phyloP scores from a whole-genome alignment of 2,888 invertebrate species.

The Synanthedon myopaeformis region DNA sequence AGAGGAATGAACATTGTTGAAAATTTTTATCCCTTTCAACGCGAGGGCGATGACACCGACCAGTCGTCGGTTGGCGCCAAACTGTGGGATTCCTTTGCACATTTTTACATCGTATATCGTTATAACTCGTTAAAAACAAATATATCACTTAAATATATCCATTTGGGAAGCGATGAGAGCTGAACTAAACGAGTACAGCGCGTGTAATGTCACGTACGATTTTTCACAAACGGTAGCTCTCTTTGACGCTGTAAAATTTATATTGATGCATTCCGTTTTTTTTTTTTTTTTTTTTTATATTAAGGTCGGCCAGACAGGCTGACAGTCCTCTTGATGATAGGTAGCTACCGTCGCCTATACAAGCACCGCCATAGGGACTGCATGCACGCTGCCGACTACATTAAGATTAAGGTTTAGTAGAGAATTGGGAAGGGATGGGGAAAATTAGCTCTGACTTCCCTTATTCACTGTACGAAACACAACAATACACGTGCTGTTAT shows the following conservation, averaged over 20 bases:
- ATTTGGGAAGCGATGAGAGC: slow-evolving; percentile 4
- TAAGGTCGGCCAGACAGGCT: too few species aligned
- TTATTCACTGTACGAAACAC: too few species aligned
- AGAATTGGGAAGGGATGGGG: too few species aligned
- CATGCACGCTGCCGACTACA: too few species aligned
- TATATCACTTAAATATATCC: slow-evolving; percentile 8
- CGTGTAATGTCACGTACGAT: background rate
- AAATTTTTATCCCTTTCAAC: background rate
- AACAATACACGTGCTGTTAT: too few species aligned
- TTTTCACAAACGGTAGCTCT: background rate
- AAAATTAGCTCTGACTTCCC: too few species aligned
- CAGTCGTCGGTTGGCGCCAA: slow-evolving; percentile 6
- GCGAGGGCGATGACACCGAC: slow-evolving; percentile 4
- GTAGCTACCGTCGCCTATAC: too few species aligned
- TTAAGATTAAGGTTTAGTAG: too few species aligned
- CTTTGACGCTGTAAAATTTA: background rate
- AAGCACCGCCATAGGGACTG: too few species aligned
- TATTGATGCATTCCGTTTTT: background rate
- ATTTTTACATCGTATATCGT: slow-evolving; percentile 5
- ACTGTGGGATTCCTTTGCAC: slow-evolving; percentile 5
- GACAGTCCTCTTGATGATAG: too few species aligned
- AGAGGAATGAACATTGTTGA: background rate
- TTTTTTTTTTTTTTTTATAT: background rate
- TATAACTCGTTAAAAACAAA: slow-evolving; percentile 9
- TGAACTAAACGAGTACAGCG: slow-evolving; percentile 4